These are phyloP conservation scores for Pogona vitticeps DNA, from an alignment of 2,113 vertebrate species.

Conservation along the genomic window DNA sequence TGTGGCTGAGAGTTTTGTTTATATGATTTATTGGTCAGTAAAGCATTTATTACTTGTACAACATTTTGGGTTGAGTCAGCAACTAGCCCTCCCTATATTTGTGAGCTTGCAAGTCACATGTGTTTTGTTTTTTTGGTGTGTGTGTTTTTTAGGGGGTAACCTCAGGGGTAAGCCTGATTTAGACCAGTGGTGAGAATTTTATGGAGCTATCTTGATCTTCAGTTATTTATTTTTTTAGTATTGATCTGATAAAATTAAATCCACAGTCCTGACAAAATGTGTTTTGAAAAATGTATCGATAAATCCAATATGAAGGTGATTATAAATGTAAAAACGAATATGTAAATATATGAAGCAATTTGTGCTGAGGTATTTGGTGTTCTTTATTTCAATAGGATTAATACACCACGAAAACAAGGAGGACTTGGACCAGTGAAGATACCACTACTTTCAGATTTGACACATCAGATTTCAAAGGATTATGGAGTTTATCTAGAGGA, in stretches of 20 bases:
- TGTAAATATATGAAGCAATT: conserved; percentile 3
- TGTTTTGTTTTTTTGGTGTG: too few species aligned
- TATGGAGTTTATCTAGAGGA: conserved; percentile 96
- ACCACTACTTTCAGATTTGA: conserved; percentile 93
- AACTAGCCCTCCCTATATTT: too few species aligned
- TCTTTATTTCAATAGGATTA: conserved; percentile 84
- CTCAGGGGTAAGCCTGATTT: not conserved
- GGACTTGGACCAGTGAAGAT: conserved; percentile 93
- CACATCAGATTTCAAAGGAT: conserved; percentile 95
- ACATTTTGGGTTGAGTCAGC: too few species aligned
- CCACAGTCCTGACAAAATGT: not conserved
- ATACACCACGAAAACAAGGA: conserved; percentile 92
- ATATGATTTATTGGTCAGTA: not conserved
- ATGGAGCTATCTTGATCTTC: not conserved
- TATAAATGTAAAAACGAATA: not conserved
- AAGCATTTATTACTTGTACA: not conserved
- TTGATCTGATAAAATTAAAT: not conserved
- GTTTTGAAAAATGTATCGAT: not conserved
- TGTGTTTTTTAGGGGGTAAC: too few species aligned
- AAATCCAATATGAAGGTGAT: not conserved
- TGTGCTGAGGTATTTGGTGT: conserved; percentile 13
- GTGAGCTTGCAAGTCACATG: too few species aligned
- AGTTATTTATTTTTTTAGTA: not conserved
- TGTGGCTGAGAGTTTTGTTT: too few species aligned
- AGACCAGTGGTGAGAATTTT: not conserved